A percentile compares a stretch with the other conserved stretches of the same genome.
phyloP scores from a whole-genome alignment of 2,797 vertebrate species.

The Malacoctenus gilli region DNA sequence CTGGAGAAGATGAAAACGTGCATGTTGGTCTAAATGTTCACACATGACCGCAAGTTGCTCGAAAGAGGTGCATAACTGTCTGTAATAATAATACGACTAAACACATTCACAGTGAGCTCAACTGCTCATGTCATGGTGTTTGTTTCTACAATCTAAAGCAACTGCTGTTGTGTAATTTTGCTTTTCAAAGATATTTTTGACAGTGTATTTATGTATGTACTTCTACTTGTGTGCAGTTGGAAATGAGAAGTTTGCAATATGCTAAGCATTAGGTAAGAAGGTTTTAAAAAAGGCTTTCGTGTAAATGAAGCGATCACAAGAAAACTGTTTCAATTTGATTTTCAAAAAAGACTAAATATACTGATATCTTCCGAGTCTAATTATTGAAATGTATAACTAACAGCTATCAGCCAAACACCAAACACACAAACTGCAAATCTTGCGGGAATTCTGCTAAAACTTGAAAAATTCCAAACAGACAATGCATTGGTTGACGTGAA shows the following conservation, averaged over 20 bases:
- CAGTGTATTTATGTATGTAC: background rate
- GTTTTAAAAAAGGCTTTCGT: background rate
- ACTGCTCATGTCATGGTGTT: background rate
- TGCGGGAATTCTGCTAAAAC: slow-evolving; percentile 22
- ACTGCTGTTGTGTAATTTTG: background rate
- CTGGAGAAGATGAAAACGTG: slow-evolving; percentile 15
- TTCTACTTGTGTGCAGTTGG: background rate
- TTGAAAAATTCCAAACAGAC: slow-evolving; percentile 24
- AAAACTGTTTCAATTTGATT: too few relatives aligned
- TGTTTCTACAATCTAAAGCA: slow-evolving; percentile 1
- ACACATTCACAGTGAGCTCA: background rate
- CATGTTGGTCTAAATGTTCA: slow-evolving; percentile 8
- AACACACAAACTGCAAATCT: slow-evolving; percentile 1
- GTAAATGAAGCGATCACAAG: slow-evolving; percentile 1
- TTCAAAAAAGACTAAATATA: too few relatives aligned
- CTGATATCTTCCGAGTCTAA: too few relatives aligned
- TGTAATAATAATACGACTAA: slow-evolving; percentile 1
- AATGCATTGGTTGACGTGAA: slow-evolving; percentile 9
- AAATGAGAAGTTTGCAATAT: background rate
- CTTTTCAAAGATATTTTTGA: background rate
- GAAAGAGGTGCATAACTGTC: slow-evolving; percentile 6
- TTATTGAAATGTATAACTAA: too few relatives aligned
- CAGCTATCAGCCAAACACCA: slow-evolving; percentile 4
- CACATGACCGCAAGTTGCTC: background rate
- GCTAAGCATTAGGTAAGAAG: background rate